phyloP scores from a whole-genome alignment of 2,113 vertebrate genomes.

The Zapus hudsonius region DNA sequence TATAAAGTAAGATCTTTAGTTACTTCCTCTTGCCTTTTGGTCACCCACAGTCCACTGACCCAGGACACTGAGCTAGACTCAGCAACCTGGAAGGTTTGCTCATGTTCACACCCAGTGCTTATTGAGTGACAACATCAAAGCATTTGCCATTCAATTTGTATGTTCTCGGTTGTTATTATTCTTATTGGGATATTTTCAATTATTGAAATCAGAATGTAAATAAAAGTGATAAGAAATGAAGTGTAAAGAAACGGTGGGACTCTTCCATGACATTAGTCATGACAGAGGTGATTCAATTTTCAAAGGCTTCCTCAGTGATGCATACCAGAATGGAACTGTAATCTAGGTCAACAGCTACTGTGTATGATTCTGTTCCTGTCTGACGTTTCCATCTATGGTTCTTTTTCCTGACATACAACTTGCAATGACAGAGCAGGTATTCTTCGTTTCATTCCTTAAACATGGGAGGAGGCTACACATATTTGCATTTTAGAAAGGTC shows the following conservation, averaged over 20 bases:
- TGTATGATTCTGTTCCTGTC: background rate
- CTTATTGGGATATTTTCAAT: background rate
- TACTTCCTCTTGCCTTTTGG: background rate
- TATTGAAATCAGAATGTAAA: constrained; percentile 4
- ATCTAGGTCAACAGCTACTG: background rate
- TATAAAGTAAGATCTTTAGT: background rate
- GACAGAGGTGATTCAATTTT: background rate
- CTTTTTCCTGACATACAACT: background rate
- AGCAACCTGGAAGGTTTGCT: background rate
- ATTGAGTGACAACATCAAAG: background rate
- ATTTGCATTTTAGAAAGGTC: constrained; percentile 17
- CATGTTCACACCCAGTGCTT: background rate
- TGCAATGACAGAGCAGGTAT: background rate
- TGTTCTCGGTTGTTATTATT: background rate
- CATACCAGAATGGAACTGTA: background rate
- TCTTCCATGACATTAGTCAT: background rate
- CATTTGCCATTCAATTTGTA: background rate
- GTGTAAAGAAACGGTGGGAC: background rate
- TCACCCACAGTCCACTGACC: background rate
- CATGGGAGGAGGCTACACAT: background rate
- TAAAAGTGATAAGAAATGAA: background rate
- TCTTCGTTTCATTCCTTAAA: constrained; percentile 4
- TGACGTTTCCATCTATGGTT: background rate
- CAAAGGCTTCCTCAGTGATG: background rate
- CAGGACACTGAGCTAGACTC: background rate